Percentiles rank a stretch among this genome's conserved stretches.
phyloP scores from a whole-genome alignment of 64 coral and sea anemone genomes.

The Dendrophyllia cribrosa region DNA sequence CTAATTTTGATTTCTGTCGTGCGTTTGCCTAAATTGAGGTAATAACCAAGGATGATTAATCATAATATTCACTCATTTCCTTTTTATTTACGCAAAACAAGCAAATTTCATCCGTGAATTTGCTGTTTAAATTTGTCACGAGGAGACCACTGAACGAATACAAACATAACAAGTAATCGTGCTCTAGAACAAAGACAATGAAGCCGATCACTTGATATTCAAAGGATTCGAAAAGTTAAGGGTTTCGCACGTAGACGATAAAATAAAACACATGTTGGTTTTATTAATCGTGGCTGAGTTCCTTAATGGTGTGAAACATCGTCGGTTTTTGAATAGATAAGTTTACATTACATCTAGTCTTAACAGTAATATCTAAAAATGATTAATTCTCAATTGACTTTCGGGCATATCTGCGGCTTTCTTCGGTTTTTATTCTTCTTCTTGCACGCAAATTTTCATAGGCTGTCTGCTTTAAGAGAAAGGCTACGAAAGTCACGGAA shows the following conservation, averaged over 20 bases:
- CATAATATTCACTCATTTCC: constrained; percentile 13
- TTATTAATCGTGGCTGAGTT: background rate
- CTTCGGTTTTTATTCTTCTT: constrained; percentile 15
- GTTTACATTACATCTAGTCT: constrained; percentile 43
- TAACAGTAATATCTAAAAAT: constrained; percentile 61
- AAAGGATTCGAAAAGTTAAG: background rate
- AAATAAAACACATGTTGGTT: background rate
- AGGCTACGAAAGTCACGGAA: background rate
- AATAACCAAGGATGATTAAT: constrained; percentile 31
- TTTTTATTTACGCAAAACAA: constrained; percentile 49
- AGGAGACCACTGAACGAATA: constrained; percentile 22
- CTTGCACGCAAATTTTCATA: constrained; percentile 20
- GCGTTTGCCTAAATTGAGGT: background rate
- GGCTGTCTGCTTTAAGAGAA: background rate
- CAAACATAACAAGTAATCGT: constrained; percentile 43
- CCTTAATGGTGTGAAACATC: constrained; percentile 25
- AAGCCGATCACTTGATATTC: background rate
- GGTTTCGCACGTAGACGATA: background rate
- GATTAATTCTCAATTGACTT: constrained; percentile 63
- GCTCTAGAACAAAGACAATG: constrained; percentile 18
- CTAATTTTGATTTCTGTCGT: background rate
- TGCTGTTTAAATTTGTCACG: constrained; percentile 43
- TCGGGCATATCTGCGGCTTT: constrained; percentile 23
- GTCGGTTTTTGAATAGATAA: constrained; percentile 26
- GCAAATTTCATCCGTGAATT: constrained; percentile 54